Base-by-base conservation (phyloP, 1,140 invertebrate genomes). In the Diabrotica undecimpunctata region DNA sequence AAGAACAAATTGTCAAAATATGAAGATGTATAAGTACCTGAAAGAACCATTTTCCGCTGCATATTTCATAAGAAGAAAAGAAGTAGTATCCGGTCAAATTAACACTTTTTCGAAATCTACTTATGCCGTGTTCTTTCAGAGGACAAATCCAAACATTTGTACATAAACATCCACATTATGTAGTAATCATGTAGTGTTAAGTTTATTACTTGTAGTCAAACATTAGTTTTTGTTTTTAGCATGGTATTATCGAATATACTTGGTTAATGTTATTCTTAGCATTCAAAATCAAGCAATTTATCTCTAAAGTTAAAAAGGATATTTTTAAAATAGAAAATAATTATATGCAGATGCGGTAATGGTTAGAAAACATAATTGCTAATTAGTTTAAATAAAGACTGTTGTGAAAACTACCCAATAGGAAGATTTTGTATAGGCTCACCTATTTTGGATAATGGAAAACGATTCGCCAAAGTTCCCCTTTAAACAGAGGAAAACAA, bases 1-100 rank as follows among this genome's bases (percentile, higher is more conserved):
- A 89, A 92, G 77, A 90, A 93, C 77, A 89, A 92, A 82, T 81
- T 96, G 79, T 88, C 89, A 74, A 92, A 92, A 83, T 92, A 89
- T 83, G 89, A 89, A 80, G 90, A 92, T 78, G 88, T 90, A 75
- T 91, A 90, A 88, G 68, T 52, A 38, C 9, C 65, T 55, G 63
- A 62, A 60, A 64, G 64, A 57, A 54, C 52, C 38, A n/a, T 35
- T 62, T 54, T 62, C 36, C 38, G 12, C 25, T n/a, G 14, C 41
- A 35, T 36, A 25, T 55, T 55, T 55, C 54, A 13, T 37, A 62
- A 25, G 61, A 52, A 59, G 13, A 62, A 57, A 10, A 62, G 54
- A 25, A 25, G 25, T 25, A 25, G 25, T 25, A 25, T 25, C 25
- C 25, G 25, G 25, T 25, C 25, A 25, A 25, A 25, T 25, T 25